These are phyloP conservation scores for Operophtera brumata DNA, from an alignment of 2,888 invertebrate species.

Conservation along the genomic window DNA sequence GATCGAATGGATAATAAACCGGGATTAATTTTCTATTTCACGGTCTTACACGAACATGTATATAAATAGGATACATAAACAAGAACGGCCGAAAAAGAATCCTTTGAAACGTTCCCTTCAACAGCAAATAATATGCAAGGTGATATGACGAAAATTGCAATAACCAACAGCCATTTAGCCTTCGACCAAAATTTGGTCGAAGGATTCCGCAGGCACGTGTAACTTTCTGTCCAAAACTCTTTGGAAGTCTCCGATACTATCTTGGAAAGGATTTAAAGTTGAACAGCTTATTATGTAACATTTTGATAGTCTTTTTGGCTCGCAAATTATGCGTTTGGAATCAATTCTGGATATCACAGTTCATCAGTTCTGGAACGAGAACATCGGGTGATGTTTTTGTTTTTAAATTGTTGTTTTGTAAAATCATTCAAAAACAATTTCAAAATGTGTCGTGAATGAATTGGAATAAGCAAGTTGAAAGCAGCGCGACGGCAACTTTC, in stretches of 20 bases:
- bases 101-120: conserved; percentile 41
- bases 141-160: conserved; percentile 74
- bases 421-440: conserved; percentile 26
- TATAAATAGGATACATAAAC: conserved; percentile 11
- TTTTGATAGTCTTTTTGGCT: conserved; percentile 54
- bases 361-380: conserved; percentile 42
- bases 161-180: conserved; percentile 70
- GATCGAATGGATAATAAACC: conserved; percentile 50
- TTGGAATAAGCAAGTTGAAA: conserved; percentile 39
- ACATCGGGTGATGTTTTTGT: conserved; percentile 46
- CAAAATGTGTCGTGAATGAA: conserved; percentile 39
- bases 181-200: no score
- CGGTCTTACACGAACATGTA: conserved; percentile 42
- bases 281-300: conserved; percentile 76
- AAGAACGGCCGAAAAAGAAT: conserved; percentile 26
- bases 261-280: conserved; percentile 60
- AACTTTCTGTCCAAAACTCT: conserved; percentile 76
- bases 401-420: conserved; percentile 33
- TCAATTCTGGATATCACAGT: no score
- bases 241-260: conserved; percentile 67
- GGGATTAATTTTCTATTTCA: conserved; percentile 50
- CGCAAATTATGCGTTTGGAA: conserved; percentile 45
- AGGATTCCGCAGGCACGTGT: no score
- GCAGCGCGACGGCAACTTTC: conserved; percentile 69
- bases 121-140: conserved; percentile 67